A percentile compares a stretch with the other conserved stretches of the same genome.
Evolutionary conservation across 2,797 vertebrate species (phyloP).

Genomic region (Decapterus maruadsi): DNA sequence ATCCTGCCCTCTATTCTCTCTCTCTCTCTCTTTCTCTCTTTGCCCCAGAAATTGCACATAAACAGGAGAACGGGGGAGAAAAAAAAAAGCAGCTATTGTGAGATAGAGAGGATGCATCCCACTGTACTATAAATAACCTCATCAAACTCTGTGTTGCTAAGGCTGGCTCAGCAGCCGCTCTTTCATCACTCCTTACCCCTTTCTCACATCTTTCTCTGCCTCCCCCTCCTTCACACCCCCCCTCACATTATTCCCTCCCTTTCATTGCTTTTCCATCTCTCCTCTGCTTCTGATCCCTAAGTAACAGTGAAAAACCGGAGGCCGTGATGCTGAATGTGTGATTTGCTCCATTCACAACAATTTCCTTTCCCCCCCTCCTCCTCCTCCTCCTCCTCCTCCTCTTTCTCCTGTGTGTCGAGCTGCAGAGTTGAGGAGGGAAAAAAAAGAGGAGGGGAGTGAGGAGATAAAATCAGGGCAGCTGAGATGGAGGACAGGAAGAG

Average conservation of each 20-base stretch:
- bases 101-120: slow-evolving; percentile 75
- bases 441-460: background rate
- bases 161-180: slow-evolving; percentile 81
- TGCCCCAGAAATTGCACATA: slow-evolving; percentile 73
- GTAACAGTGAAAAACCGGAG: slow-evolving; percentile 21
- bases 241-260: slow-evolving; percentile 15
- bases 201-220: slow-evolving; percentile 45
- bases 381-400: too few relatives aligned
- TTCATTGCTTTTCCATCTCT: slow-evolving; percentile 5
- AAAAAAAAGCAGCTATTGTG: slow-evolving; percentile 62
- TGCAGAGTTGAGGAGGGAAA: background rate
- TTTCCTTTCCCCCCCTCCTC: slow-evolving; percentile 54
- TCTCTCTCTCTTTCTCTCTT: slow-evolving; percentile 42
- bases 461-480: slow-evolving; percentile 12
- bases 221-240: slow-evolving; percentile 24
- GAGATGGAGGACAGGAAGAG: slow-evolving; percentile 26
- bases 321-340: slow-evolving; percentile 36
- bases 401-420: background rate
- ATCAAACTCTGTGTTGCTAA: slow-evolving; percentile 87
- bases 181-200: slow-evolving; percentile 74
- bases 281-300: slow-evolving; percentile 34
- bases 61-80: slow-evolving; percentile 45
- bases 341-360: slow-evolving; percentile 63
- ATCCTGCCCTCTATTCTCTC: slow-evolving; percentile 60
- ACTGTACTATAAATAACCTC: slow-evolving; percentile 87